Percentiles rank a stretch among this genome's conserved stretches.
Evolutionary conservation across 2,113 vertebrate genomes (phyloP).

Genomic region (Chelonoidis abingdonii): DNA sequence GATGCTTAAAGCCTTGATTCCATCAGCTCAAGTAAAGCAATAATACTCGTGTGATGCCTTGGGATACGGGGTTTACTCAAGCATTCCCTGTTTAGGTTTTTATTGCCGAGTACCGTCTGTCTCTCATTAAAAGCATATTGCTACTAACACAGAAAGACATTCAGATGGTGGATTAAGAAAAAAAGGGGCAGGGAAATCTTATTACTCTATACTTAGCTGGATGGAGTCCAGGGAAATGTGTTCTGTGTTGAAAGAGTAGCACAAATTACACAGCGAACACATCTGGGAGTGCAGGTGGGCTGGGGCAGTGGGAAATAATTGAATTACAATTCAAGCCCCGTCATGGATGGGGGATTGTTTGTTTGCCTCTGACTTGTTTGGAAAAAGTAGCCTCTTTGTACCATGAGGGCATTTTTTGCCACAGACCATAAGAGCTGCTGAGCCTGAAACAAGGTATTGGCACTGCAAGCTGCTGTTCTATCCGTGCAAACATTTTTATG

Average conservation of each 20-base stretch:
- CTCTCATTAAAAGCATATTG: background rate
- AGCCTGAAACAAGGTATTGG: background rate
- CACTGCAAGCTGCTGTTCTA: background rate
- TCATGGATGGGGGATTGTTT: background rate
- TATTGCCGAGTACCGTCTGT: background rate
- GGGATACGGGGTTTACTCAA: background rate
- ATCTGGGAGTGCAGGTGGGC: background rate
- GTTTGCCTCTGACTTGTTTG: background rate
- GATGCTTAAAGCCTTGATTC: background rate
- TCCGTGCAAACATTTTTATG: background rate
- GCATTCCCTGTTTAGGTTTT: background rate
- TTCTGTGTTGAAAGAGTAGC: background rate
- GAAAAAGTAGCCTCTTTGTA: background rate
- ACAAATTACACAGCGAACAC: background rate
- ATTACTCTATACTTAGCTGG: background rate
- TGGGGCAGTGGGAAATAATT: background rate
- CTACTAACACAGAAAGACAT: background rate
- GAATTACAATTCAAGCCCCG: background rate
- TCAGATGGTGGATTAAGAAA: background rate
- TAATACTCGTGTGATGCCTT: background rate
- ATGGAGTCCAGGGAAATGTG: background rate
- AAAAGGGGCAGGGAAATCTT: background rate
- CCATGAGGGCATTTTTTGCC: background rate
- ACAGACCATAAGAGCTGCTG: too few species aligned
- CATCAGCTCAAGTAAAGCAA: background rate